phyloP scores from a whole-genome alignment of 2,797 vertebrate species.

The Passerculus sandwichensis region DNA sequence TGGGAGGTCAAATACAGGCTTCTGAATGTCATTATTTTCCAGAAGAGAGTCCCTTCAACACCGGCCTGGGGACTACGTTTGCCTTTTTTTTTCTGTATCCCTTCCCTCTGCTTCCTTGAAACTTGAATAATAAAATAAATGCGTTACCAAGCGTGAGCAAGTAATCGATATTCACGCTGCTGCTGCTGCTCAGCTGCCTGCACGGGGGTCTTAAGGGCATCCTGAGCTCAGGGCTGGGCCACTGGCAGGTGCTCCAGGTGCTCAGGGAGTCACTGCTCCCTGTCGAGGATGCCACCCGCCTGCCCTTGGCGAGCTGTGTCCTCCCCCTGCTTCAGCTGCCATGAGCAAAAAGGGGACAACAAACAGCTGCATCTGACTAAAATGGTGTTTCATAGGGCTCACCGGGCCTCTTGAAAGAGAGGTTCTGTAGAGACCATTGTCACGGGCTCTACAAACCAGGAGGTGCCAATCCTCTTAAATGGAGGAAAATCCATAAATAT shows the following conservation, averaged over 20 bases:
- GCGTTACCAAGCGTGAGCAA: background rate
- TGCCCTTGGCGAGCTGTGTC: background rate
- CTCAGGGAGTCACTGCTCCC: background rate
- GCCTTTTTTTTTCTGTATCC: background rate
- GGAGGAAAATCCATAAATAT: background rate
- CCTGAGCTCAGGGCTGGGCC: background rate
- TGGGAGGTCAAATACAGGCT: background rate
- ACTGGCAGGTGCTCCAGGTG: background rate
- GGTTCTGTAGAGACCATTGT: background rate
- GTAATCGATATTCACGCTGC: background rate
- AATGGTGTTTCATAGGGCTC: background rate
- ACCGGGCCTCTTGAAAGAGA: background rate
- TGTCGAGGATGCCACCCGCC: background rate
- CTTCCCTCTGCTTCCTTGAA: background rate
- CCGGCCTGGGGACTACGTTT: background rate
- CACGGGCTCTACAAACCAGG: background rate
- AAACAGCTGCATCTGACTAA: background rate
- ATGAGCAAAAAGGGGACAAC: background rate
- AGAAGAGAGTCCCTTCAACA: background rate
- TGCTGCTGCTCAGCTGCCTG: background rate
- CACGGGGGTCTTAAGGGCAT: background rate
- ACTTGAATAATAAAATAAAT: background rate
- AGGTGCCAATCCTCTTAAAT: background rate
- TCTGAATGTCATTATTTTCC: background rate
- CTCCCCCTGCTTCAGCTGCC: background rate